Percentiles rank a stretch among this genome's conserved stretches.
Evolutionary conservation across 1,140 invertebrate genomes (phyloP).

Genomic region (roundworm (Caenorhabditis elegans)): WBcel235 BX284602.5:8927501-8928000

Average conservation of each 20-base stretch:
- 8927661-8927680: too few species aligned
- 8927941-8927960: slow-evolving; percentile 76
- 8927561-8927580: too few species aligned
- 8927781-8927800: slow-evolving; percentile 88
- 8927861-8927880: slow-evolving; percentile 90
- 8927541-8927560: too few species aligned
- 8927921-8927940: slow-evolving; percentile 88
- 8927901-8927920: slow-evolving; percentile 71
- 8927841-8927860: slow-evolving; percentile 95
- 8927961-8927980: slow-evolving; percentile 99
- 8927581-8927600: too few species aligned
- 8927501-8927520: not conserved
- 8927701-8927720: too few species aligned
- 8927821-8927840: slow-evolving; percentile 96
- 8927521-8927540: not conserved
- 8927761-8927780: slow-evolving; percentile 90
- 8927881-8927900: not conserved
- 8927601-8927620: too few species aligned
- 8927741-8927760: slow-evolving; percentile 75
- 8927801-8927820: slow-evolving; percentile 88
- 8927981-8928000: slow-evolving; percentile 92
- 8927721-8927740: too few species aligned
- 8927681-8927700: too few species aligned
- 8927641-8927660: too few species aligned
- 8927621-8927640: too few species aligned